Base-by-base conservation (phyloP, 2,888 invertebrate genomes). In the Eupithecia insigniata region DNA sequence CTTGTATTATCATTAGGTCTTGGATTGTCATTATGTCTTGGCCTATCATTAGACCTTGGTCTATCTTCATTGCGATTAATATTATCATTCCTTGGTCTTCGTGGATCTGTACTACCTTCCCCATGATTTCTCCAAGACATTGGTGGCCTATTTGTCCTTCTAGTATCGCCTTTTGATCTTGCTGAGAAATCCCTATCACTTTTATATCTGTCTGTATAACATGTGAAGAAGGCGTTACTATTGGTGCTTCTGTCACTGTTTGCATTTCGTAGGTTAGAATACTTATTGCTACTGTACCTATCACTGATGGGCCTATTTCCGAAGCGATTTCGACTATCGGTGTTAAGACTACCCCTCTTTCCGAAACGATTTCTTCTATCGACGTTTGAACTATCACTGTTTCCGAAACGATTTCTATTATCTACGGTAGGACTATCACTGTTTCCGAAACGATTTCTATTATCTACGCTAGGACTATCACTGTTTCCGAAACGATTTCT, bases 51-150 rank as follows among this genome's bases (percentile, higher is more conserved):
- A 32, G 30, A 62, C 30, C n/a, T 32, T 34, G 61, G 3, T 62
- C 61, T 34, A 22, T 62, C 61, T 62, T 62, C 32, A 68, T 67
- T 64, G 70, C 36, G 32, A 32, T 36, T 55, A 22, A 74, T 62
- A 28, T 69, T 55, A 55, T 70, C 76, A 69, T 70, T 71, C 30
- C 72, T 76, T 14, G 62, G 67, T 36, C 74, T 72, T 22, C 39
- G 26, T 22, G 55, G 70, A 66, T 71, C 26, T n/a, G 36, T 34
- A 67, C 36, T 60, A 55, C 60, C 51, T 66, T 72, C 74, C 0
- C 61, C 64, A 16, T 60, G 70, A 12, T 43, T 76, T 43, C 77
- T 75, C 76, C 73, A 75, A 32, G 75, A 74, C 2, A 71, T 10
- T 28, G 62, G 64, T 46, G 74, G 32, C 10, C 1, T 55, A 62